Conservation (phyloP, 1,140 invertebrate genomes). For the Pseudobourletiella spinata region DNA sequence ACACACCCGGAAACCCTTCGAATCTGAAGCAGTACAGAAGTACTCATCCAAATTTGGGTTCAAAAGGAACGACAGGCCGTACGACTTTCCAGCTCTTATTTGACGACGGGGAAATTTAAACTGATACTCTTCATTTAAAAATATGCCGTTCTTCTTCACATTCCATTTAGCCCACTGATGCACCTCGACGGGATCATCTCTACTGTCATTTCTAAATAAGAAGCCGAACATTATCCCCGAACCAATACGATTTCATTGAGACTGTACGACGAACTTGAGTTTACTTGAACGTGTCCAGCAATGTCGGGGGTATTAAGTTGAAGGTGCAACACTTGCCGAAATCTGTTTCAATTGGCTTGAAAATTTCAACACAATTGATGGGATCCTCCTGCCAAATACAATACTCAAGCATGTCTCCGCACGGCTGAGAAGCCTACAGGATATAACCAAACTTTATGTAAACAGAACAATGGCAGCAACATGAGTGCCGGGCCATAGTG, state of each 20-base stretch:
- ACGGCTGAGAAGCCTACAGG: constrained; percentile 31
- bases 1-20: constrained; percentile 27
- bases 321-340: constrained; percentile 75
- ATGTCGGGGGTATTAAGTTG: constrained; percentile 47
- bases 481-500: too few species aligned
- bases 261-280: too few species aligned
- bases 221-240: too few species aligned
- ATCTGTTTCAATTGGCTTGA: constrained; percentile 65
- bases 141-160: background rate
- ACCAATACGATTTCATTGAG: too few species aligned
- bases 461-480: too few species aligned
- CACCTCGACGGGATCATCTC: constrained; percentile 18
- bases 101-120: constrained; percentile 12
- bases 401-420: constrained; percentile 23
- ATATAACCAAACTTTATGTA: too few species aligned
- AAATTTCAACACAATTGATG: constrained; percentile 54
- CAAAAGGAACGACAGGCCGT: constrained; percentile 24
- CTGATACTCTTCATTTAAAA: background rate
- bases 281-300: constrained; percentile 15
- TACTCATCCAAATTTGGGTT: constrained; percentile 31
- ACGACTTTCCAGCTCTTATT: constrained; percentile 23
- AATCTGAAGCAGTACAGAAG: constrained; percentile 33
- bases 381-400: constrained; percentile 29
- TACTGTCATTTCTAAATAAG: constrained; percentile 14
- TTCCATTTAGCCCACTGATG: constrained; percentile 14